These are phyloP conservation scores for Globia sparganii DNA, from an alignment of 2,888 invertebrate species.

Conservation along the genomic window DNA sequence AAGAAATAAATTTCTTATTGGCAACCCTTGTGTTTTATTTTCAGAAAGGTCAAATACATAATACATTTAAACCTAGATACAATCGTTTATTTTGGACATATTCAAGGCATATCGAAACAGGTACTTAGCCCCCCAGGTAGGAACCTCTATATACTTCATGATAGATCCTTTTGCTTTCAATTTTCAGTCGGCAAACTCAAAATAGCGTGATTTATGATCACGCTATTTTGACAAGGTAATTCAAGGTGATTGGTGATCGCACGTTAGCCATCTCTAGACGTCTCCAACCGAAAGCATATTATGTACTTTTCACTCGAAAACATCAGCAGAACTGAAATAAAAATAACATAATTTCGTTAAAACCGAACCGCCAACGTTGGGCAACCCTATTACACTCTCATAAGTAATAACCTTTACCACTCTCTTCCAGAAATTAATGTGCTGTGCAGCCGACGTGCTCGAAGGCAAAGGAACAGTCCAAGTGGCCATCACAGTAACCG, in stretches of 20 bases:
- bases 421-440: constrained; percentile 95
- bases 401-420: neutral
- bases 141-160: no score
- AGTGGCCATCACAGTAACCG: constrained; percentile 96
- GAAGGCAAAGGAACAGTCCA: constrained; percentile 97
- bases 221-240: neutral
- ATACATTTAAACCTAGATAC: neutral
- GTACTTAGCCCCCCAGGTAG: no score
- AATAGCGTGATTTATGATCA: no score
- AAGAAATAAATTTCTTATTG: constrained; percentile 85
- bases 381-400: neutral
- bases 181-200: neutral
- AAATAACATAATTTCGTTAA: neutral
- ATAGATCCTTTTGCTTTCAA: neutral
- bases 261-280: neutral
- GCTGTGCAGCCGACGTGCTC: constrained; percentile 97
- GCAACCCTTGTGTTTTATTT: constrained; percentile 65
- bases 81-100: neutral
- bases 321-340: neutral
- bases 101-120: neutral
- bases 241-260: neutral
- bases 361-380: neutral
- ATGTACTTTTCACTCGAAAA: neutral
- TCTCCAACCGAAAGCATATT: neutral
- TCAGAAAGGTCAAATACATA: no score